Evolutionary conservation across 1,140 invertebrate species (phyloP).

Genomic region (Neodiprion virginianus): DNA sequence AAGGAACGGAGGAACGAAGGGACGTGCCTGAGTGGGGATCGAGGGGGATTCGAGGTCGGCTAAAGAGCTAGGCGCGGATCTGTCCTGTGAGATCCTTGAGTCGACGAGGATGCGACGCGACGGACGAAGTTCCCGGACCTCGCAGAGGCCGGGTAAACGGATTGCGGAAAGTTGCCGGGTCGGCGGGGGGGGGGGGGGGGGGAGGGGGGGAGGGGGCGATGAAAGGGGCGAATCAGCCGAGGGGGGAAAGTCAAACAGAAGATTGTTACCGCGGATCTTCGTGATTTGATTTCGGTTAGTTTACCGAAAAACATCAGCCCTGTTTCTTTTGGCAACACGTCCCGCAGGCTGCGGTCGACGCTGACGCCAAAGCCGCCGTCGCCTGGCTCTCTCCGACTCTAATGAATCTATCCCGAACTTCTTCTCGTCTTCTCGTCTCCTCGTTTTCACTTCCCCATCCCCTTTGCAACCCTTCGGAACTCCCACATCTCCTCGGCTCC

Average conservation of each 20-base stretch:
- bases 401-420: background rate
- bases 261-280: constrained; percentile 43
- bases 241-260: constrained; percentile 47
- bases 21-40: no score
- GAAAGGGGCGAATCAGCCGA: constrained; percentile 37
- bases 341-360: background rate
- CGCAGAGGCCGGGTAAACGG: background rate
- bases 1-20: no score
- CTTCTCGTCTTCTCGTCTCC: no score
- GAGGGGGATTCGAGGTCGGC: no score
- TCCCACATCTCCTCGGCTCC: no score
- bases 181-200: background rate
- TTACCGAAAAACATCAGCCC: background rate
- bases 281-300: constrained; percentile 46
- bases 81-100: no score
- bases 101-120: no score
- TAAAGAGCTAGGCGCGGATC: no score
- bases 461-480: no score
- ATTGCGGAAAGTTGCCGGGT: background rate
- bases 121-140: background rate
- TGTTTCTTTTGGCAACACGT: constrained; percentile 4
- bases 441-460: no score
- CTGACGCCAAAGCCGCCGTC: background rate
- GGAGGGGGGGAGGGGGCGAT: no score
- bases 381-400: background rate